A percentile compares a stretch with the other conserved stretches of the same genome.
phyloP scores from a whole-genome alignment of 2,113 vertebrate genomes.

The Baryphthengus martii region DNA sequence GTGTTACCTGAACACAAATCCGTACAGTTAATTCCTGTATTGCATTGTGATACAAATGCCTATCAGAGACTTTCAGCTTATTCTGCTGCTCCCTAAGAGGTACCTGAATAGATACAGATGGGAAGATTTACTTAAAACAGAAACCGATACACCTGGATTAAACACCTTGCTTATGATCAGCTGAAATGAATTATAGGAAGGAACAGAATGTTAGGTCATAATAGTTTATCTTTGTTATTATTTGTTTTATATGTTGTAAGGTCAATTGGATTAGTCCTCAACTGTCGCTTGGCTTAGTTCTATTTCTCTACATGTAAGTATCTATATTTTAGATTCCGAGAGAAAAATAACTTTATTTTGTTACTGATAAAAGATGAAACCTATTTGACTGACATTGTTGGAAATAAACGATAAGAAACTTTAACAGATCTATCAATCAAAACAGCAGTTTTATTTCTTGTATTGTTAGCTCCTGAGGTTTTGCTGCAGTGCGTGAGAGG shows the following conservation, averaged over 20 bases:
- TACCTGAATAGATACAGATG: neutral
- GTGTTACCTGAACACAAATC: neutral
- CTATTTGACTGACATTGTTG: conserved; percentile 60
- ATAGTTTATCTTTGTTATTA: neutral
- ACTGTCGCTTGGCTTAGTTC: neutral
- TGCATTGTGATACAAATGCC: neutral
- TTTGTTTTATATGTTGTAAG: neutral
- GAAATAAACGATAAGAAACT: conserved; percentile 67
- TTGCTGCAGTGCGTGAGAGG: conserved; percentile 35
- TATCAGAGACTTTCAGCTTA: neutral
- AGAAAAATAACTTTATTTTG: conserved; percentile 56
- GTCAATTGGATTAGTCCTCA: neutral
- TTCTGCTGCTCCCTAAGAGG: neutral
- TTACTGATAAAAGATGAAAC: conserved; percentile 51
- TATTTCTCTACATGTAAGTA: neutral
- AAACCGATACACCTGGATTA: neutral
- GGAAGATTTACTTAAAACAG: neutral
- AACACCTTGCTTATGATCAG: neutral
- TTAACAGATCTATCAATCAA: conserved; percentile 67
- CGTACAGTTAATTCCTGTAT: neutral
- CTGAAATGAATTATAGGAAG: neutral
- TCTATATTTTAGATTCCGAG: conserved; percentile 15
- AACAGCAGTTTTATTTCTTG: conserved; percentile 63
- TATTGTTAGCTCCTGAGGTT: conserved; percentile 62
- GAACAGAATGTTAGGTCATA: neutral